Percentiles rank a stretch among this genome's conserved stretches.
Conservation (phyloP, 1,140 invertebrate species). For the Zaprionus inermis region DNA sequence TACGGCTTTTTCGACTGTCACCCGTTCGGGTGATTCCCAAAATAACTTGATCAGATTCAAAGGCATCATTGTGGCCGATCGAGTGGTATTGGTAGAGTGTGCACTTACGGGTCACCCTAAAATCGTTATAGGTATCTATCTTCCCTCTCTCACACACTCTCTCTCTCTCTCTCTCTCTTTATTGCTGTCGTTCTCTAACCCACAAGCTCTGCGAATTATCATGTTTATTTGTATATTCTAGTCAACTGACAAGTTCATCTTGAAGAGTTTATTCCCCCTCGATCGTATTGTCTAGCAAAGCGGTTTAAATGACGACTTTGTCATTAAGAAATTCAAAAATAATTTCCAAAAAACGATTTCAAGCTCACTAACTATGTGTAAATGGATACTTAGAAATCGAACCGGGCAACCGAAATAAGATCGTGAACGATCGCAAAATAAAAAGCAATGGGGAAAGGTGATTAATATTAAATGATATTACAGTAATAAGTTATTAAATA, state of each 20-base stretch:
- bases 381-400: not conserved
- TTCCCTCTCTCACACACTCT: not conserved
- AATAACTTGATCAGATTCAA: constrained; percentile 21
- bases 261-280: constrained; percentile 80
- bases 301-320: constrained; percentile 70
- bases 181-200: not conserved
- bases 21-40: constrained; percentile 58
- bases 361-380: constrained; percentile 8
- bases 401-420: not conserved
- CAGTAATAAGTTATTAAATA: too few relatives aligned
- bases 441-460: not conserved
- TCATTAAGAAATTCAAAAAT: constrained; percentile 40
- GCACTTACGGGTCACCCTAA: not conserved
- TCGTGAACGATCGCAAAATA: not conserved
- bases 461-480: not conserved
- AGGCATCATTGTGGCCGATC: constrained; percentile 44
- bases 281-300: constrained; percentile 44
- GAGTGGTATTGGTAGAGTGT: not conserved
- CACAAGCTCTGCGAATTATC: not conserved
- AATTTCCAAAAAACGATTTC: constrained; percentile 16
- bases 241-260: constrained; percentile 72
- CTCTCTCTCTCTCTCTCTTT: not conserved
- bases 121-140: not conserved
- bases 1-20: constrained; percentile 15
- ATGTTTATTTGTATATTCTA: constrained; percentile 41